Evolutionary conservation across 2,888 invertebrate species (phyloP), one percentile per base, ranked within the genome.

Genomic region (Synanthedon formicaeformis): DNA sequence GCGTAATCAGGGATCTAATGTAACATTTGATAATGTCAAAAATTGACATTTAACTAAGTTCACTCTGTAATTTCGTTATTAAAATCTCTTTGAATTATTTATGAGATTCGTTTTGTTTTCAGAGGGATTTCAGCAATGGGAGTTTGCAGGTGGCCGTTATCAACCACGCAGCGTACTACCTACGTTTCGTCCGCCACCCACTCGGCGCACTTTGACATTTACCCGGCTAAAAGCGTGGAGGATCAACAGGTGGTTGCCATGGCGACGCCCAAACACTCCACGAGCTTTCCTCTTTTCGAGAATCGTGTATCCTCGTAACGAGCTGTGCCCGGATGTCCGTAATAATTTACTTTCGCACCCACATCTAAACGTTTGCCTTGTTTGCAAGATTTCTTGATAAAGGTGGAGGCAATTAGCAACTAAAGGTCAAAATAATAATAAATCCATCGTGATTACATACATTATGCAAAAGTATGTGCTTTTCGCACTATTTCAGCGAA

Each of bases 181-280:
- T 14, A 14, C 45, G 13, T 45, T 45, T 45, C 45, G 14, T 10
- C 45, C 8, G 14, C 45, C n/a, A 13, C 45, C 45, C n/a, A 45
- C 45, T n/a, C n/a, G 45, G 45, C 45, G n/a, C 67, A 70, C 77
- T 76, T 66, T 78, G 80, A 73, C 78, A 78, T 81, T 81, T 73
- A 57, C 49, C 53, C 40, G 12, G 50, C 41, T 50, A 3, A 16
- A 48, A 51, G 23, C 54, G 50, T 50, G 45, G 55, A 57, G 60
- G 65, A 75, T 76, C 78, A 79, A 80, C 83, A 78, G 72, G 71
- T 74, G 63, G 78, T 82, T 65, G 58, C 69, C 69, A 79, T 80
- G 69, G 67, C 63, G 67, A 85, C 82, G 64, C 54, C 51, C 54
- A 62, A 65, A 65, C 61, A 58, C 60, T 61, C 58, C 63, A 58